Percentiles rank a stretch among this genome's conserved stretches.
Conservation (phyloP, 1,140 invertebrate species). For the Atta cephalotes region DNA sequence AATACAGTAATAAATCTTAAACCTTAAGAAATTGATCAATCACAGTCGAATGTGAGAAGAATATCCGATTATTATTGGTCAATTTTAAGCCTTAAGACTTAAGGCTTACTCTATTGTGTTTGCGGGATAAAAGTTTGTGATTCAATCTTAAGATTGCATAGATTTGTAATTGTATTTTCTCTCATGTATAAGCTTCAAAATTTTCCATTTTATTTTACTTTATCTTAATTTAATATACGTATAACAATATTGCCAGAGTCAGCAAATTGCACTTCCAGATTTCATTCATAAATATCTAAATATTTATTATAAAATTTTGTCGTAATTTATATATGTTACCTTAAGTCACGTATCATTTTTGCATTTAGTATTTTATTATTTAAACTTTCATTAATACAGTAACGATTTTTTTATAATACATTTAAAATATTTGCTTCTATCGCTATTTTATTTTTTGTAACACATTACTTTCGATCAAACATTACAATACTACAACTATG, state of each 20-base stretch:
- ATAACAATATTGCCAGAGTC: background rate
- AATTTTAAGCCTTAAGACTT: too few relatives aligned
- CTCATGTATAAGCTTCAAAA: background rate
- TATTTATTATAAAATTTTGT: background rate
- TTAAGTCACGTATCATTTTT: slow-evolving; percentile 7
- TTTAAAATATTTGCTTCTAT: background rate
- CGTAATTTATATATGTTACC: background rate
- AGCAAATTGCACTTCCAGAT: background rate
- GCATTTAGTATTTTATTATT: slow-evolving; percentile 32
- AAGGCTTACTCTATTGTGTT: too few relatives aligned
- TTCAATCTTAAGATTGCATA: background rate
- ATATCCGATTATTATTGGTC: too few relatives aligned
- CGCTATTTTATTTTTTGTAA: slow-evolving; percentile 23
- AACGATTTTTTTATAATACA: background rate
- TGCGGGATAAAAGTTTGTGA: too few relatives aligned
- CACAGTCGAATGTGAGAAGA: too few relatives aligned
- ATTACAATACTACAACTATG: slow-evolving; percentile 26
- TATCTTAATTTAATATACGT: background rate
- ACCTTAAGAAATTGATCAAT: too few relatives aligned
- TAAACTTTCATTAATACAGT: slow-evolving; percentile 5
- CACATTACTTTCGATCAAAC: slow-evolving; percentile 7
- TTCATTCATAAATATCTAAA: background rate
- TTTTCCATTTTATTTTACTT: slow-evolving; percentile 22
- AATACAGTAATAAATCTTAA: too few relatives aligned
- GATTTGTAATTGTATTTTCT: slow-evolving; percentile 11